Percentiles rank a stretch among this genome's conserved stretches.
These are phyloP conservation scores for Homalodisca vitripennis DNA, from an alignment of 1,140 invertebrate species.

Conservation along the genomic window DNA sequence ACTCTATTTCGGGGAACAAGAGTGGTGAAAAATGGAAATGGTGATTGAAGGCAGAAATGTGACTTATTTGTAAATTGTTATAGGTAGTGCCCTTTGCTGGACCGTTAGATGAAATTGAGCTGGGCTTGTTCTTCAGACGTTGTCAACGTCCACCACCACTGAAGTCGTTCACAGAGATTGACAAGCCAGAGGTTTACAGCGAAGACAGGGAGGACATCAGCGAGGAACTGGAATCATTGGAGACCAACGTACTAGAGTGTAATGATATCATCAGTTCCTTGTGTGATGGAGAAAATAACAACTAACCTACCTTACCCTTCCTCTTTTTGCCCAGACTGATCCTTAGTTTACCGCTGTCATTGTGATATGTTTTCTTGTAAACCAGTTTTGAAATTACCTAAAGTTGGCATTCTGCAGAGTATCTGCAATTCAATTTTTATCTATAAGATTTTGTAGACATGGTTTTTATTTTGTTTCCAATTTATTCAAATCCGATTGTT, in stretches of 20 bases:
- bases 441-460: no score
- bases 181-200: slow-evolving; percentile 56
- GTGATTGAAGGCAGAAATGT: no score
- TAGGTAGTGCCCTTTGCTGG: slow-evolving; percentile 61
- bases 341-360: neutral
- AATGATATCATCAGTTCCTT: slow-evolving; percentile 67
- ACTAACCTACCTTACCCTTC: slow-evolving; percentile 25
- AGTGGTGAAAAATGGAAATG: no score
- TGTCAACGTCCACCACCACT: slow-evolving; percentile 74
- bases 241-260: slow-evolving; percentile 70
- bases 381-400: neutral
- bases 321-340: neutral
- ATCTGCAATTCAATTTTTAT: no score
- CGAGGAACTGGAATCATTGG: slow-evolving; percentile 70
- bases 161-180: slow-evolving; percentile 60
- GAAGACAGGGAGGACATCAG: slow-evolving; percentile 68
- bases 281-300: slow-evolving; percentile 54
- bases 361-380: neutral
- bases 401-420: no score
- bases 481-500: no score
- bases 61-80: no score
- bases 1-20: no score
- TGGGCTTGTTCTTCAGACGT: slow-evolving; percentile 75
- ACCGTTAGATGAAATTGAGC: slow-evolving; percentile 59
- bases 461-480: no score